Evolutionary conservation across 2,797 vertebrate genomes (phyloP), one percentile per base, ranked within the genome.

Genomic region (Pangasius mekongensis): DNA sequence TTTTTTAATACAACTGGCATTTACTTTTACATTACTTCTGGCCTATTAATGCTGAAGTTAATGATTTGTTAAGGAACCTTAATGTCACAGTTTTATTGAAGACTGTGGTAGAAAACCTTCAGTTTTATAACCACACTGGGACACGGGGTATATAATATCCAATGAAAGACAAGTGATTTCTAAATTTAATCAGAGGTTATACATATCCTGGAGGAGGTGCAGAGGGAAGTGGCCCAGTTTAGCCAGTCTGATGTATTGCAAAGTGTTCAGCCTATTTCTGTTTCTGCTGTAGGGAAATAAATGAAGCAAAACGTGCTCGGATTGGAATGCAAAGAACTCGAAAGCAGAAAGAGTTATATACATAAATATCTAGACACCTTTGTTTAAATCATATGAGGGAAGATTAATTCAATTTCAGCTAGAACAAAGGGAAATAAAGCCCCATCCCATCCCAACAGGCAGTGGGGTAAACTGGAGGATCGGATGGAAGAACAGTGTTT

Each of bases 351-450:
- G 39, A 36, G 20, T 54, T 13, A n/a, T 18, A 13, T 7, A 24
- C 24, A 14, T 14, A 66, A 3, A 85, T 39, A 39, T 36, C 2
- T 22, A 60, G 8, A 67, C 43, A 73, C 36, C 9, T 69, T 52
- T 20, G 7, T 49, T 49, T n/a, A 60, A 83, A 73, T 77, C 24
- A 67, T 76, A 84, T 74, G 67, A 84, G 73, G 47, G 60, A 56
- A 82, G 85, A 27, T 36, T 85, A 58, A 91, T 87, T 49, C 56
- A 81, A 88, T 89, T 91, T 88, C 47, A 86, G 83, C 11, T 86
- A 47, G 89, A 92, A 93, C 91, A 93, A 93, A 93, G 91, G 89
- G 86, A 86, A 87, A 90, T 82, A 87, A 84, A 87, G 56, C 73
- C 90, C 92, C 73, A 73, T 90, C 90, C 86, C 87, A 87, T 90